These are phyloP conservation scores for Rotaria socialis DNA, from an alignment of 2,888 invertebrate species.

Conservation along the genomic window DNA sequence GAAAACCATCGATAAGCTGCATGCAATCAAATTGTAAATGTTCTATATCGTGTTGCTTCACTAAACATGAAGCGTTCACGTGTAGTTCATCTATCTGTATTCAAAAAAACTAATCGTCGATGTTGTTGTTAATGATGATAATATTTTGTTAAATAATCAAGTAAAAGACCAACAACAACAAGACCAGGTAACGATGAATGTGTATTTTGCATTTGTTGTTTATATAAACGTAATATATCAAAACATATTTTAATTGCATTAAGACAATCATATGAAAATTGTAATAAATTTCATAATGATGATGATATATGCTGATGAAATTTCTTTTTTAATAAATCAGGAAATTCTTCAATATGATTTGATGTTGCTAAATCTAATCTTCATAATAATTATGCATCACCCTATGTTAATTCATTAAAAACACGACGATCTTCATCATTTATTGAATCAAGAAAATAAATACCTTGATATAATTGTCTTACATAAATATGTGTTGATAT, in stretches of 20 bases:
- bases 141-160: constrained; percentile 31
- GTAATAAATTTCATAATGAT: background rate
- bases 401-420: constrained; percentile 14
- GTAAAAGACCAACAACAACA: constrained; percentile 23
- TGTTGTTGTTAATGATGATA: background rate
- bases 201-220: background rate
- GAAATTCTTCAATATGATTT: background rate
- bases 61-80: constrained; percentile 71
- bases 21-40: constrained; percentile 89
- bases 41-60: constrained; percentile 80
- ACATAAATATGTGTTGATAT: constrained; percentile 21
- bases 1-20: constrained; percentile 80
- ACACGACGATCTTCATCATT: constrained; percentile 3
- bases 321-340: background rate
- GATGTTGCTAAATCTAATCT: background rate
- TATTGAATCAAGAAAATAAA: constrained; percentile 9
- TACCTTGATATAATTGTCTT: constrained; percentile 31
- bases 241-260: constrained; percentile 1
- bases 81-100: background rate
- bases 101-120: background rate
- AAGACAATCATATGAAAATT: constrained; percentile 9
- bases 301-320: background rate
- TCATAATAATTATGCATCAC: constrained; percentile 18
- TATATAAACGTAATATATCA: constrained; percentile 18
- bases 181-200: background rate